Percentiles rank a stretch among this genome's conserved stretches.
These are phyloP conservation scores for Zootoca vivipara DNA, from an alignment of 2,113 vertebrate genomes.

Conservation along the genomic window DNA sequence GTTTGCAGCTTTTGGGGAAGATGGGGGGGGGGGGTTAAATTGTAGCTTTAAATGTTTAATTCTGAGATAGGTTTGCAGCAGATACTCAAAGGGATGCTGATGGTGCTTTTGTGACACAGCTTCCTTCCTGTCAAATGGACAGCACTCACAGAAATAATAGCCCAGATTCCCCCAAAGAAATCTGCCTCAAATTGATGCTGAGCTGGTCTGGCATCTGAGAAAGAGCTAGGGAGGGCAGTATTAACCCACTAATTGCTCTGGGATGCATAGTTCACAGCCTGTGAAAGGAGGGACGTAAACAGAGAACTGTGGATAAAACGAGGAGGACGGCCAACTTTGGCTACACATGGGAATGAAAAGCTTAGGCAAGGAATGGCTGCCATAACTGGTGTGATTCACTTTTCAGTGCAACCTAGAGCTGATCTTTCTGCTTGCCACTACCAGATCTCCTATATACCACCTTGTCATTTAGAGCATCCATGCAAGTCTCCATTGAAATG, in stretches of 20 bases:
- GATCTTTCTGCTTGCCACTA: not conserved
- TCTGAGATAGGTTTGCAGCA: conserved; percentile 44
- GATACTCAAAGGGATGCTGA: conserved; percentile 36
- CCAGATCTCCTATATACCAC: not conserved
- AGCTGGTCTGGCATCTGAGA: conserved; percentile 71
- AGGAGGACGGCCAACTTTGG: conserved; percentile 26
- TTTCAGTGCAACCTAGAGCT: not conserved
- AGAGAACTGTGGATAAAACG: conserved; percentile 24
- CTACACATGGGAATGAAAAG: not conserved
- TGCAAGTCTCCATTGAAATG: not conserved
- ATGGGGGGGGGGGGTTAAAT: conserved; percentile 71
- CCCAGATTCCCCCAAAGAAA: conserved; percentile 74
- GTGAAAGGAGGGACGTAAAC: conserved; percentile 48
- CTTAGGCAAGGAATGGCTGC: not conserved
- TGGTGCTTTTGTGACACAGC: conserved; percentile 22
- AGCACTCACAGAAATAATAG: conserved; percentile 70
- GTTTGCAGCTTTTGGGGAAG: conserved; percentile 48
- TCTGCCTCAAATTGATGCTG: conserved; percentile 76
- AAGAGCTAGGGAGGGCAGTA: conserved; percentile 67
- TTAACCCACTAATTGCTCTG: conserved; percentile 66
- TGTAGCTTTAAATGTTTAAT: conserved; percentile 79
- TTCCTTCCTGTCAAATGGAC: conserved; percentile 70
- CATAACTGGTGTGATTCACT: not conserved
- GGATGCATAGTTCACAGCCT: conserved; percentile 56
- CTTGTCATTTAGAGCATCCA: not conserved